Evolutionary conservation across 2,797 vertebrate genomes (phyloP).

Genomic region (Schizopygopsis malacanthus): DNA sequence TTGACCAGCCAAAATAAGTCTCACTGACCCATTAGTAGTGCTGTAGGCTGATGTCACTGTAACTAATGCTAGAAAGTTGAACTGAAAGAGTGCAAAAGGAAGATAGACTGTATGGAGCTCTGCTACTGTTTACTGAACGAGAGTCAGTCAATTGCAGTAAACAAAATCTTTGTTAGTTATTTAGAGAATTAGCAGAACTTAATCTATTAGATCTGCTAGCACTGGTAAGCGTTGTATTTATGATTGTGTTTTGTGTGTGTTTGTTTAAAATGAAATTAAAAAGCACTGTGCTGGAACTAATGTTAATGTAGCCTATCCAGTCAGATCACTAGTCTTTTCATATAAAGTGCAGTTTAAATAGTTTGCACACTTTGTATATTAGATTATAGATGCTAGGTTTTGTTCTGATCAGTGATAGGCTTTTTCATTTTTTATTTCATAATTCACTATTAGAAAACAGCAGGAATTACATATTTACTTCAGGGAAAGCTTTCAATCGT

Average conservation of each 20-base stretch:
- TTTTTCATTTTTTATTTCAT: not conserved
- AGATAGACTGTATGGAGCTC: not conserved
- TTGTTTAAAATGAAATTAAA: conserved; percentile 18
- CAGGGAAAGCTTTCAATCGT: not conserved
- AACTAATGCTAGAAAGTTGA: not conserved
- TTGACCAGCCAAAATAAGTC: conserved; percentile 11
- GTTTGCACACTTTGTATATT: conserved; percentile 5
- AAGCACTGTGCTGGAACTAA: conserved; percentile 25
- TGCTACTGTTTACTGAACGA: not conserved
- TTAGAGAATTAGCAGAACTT: conserved; percentile 1
- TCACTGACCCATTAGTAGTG: not conserved
- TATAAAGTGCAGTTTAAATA: conserved; percentile 12
- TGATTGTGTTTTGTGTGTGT: not conserved
- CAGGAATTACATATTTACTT: not conserved
- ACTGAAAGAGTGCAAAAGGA: not conserved
- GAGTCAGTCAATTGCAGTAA: not conserved
- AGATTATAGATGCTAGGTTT: not conserved
- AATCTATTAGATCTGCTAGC: conserved; percentile 17
- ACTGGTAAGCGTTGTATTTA: not conserved
- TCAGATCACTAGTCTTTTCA: conserved; percentile 33
- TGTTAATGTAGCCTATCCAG: conserved; percentile 25
- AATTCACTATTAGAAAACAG: conserved; percentile 12
- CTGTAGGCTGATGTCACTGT: not conserved
- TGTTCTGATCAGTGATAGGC: not conserved
- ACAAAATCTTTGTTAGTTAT: not conserved